Conservation (phyloP, 2,888 invertebrate genomes). For the Diabrotica balteata region DNA sequence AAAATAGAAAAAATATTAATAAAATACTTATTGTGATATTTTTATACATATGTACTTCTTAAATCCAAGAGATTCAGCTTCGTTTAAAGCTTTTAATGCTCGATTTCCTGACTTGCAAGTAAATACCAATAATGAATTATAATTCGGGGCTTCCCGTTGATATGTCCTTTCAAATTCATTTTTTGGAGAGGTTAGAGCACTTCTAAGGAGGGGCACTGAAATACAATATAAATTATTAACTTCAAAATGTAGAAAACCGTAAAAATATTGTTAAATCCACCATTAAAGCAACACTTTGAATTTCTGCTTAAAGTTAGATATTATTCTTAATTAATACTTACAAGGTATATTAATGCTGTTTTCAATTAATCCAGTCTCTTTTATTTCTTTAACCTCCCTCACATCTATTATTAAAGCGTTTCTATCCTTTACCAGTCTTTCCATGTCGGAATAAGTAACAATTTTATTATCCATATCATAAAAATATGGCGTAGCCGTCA, state of each 20-base stretch:
- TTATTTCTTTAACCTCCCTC: constrained; percentile 73
- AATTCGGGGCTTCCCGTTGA: background rate
- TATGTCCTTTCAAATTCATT: background rate
- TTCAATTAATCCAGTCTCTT: constrained; percentile 73
- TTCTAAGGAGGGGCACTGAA: background rate
- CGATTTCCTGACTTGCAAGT: background rate
- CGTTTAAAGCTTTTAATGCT: background rate
- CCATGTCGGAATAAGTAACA: constrained; percentile 55
- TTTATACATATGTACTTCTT: background rate
- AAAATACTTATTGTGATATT: background rate
- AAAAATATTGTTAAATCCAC: too few species aligned
- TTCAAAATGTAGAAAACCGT: too few species aligned
- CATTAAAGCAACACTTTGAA: too few species aligned
- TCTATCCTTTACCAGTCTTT: constrained; percentile 59
- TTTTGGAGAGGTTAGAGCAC: background rate
- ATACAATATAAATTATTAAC: too few species aligned
- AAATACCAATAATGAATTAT: background rate
- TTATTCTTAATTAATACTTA: constrained; percentile 1
- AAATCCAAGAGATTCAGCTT: background rate
- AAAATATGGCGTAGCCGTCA: too few species aligned
- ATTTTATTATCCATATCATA: background rate
- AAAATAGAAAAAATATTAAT: background rate
- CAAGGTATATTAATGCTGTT: constrained; percentile 75
- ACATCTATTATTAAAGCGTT: constrained; percentile 74
- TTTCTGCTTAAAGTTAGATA: background rate